Evolutionary conservation across 2,888 invertebrate genomes (phyloP).

Genomic region (Xylocampa areola): DNA sequence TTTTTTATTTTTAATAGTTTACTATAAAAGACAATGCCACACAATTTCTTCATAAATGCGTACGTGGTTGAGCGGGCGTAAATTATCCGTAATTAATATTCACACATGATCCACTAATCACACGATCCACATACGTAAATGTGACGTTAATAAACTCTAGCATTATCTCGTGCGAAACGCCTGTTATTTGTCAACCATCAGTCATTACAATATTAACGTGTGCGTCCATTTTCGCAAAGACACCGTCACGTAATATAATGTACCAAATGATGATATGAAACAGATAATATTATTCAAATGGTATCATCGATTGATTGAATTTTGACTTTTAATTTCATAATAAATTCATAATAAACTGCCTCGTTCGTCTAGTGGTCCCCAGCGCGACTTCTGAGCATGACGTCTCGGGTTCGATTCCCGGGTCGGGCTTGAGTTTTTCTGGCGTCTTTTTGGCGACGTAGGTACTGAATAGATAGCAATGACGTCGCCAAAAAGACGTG

Average conservation of each 20-base stretch:
- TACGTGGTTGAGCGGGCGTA: conserved; percentile 24
- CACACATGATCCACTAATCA: conserved; percentile 16
- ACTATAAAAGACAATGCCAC: too few relatives aligned
- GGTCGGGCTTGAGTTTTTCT: too few relatives aligned
- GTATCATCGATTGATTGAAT: background rate
- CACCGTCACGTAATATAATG: conserved; percentile 18
- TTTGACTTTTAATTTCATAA: background rate
- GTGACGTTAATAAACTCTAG: conserved; percentile 41
- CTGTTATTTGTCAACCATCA: conserved; percentile 14
- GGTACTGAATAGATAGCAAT: too few relatives aligned
- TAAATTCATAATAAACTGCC: background rate
- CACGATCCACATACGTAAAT: conserved; percentile 43
- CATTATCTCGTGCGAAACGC: conserved; percentile 20
- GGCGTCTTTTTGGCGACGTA: too few relatives aligned
- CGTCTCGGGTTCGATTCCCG: too few relatives aligned
- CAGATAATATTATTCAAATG: conserved; percentile 28
- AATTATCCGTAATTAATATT: conserved; percentile 9
- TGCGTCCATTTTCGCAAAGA: conserved; percentile 12
- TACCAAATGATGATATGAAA: conserved; percentile 12
- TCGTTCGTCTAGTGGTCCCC: too few relatives aligned
- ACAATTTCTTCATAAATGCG: conserved; percentile 5
- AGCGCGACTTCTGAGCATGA: too few relatives aligned
- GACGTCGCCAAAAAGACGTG: too few relatives aligned
- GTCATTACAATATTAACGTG: conserved; percentile 19
- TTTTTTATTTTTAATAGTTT: too few relatives aligned